phyloP scores from a whole-genome alignment of 2,888 invertebrate genomes.

The Phaedon cochleariae region DNA sequence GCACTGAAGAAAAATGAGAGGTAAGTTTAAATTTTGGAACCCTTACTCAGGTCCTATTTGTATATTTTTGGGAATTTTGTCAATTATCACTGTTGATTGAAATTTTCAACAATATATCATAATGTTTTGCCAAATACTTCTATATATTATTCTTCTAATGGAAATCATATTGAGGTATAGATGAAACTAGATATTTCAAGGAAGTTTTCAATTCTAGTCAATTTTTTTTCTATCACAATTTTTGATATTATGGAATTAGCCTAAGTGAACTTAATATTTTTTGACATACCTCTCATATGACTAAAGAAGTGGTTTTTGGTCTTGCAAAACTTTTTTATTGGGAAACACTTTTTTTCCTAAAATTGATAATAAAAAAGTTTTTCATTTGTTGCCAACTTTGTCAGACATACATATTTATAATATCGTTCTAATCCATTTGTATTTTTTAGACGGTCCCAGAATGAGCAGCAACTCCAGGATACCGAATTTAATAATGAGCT shows the following conservation, averaged over 20 bases:
- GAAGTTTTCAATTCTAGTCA: too few species aligned
- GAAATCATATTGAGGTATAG: too few species aligned
- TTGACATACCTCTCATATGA: neutral
- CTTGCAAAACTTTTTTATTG: neutral
- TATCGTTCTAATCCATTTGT: conserved; percentile 12
- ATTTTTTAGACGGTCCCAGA: conserved; percentile 14
- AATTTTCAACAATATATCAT: neutral
- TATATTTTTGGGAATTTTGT: neutral
- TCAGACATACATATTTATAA: too few species aligned
- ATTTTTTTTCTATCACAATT: too few species aligned
- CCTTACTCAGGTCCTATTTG: neutral
- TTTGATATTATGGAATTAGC: too few species aligned
- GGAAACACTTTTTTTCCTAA: too few species aligned
- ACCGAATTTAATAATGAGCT: neutral
- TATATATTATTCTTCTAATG: too few species aligned
- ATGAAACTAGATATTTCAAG: too few species aligned
- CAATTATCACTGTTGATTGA: neutral
- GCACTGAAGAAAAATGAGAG: neutral
- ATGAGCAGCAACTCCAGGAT: conserved; percentile 9
- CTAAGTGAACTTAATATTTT: neutral
- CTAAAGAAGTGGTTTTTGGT: neutral
- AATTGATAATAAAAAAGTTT: too few species aligned
- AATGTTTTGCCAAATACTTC: too few species aligned
- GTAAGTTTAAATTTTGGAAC: neutral
- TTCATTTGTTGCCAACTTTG: too few species aligned